Conservation (phyloP, 2,797 vertebrate genomes). For the Todus mexicanus region DNA sequence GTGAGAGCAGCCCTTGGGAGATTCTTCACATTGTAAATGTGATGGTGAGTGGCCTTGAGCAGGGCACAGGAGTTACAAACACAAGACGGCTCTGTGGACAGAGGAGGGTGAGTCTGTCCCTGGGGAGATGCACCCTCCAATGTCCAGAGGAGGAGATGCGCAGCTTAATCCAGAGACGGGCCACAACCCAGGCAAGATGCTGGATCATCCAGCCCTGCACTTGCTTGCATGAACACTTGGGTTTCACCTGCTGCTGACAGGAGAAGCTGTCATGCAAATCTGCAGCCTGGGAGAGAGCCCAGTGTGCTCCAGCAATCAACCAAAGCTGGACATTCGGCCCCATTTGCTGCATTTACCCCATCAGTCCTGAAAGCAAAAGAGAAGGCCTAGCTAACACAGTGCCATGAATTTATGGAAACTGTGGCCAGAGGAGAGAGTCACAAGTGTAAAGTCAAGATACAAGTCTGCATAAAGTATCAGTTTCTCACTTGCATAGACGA, state of each 20-base stretch:
- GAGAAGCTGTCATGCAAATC: not conserved
- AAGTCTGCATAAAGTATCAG: not conserved
- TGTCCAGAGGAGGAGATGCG: too few species aligned
- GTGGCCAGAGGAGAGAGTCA: not conserved
- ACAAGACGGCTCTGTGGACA: accelerated
- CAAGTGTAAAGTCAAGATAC: not conserved
- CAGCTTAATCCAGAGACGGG: not conserved
- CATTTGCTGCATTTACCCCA: not conserved
- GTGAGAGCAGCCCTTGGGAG: not conserved
- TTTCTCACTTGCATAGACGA: not conserved
- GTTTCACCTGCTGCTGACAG: not conserved
- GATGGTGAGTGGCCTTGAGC: accelerated
- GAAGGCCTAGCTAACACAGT: not conserved
- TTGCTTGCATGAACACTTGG: not conserved
- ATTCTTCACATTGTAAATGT: not conserved
- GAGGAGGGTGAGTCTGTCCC: not conserved
- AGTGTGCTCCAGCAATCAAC: not conserved
- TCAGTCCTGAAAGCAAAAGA: not conserved
- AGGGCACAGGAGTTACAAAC: accelerated
- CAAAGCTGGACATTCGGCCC: not conserved
- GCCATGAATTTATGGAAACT: not conserved
- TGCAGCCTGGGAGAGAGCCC: not conserved
- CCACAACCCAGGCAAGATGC: not conserved
- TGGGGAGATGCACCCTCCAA: not conserved
- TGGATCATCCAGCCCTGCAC: not conserved